Evolutionary conservation across 2,888 invertebrate species (phyloP).

Genomic region (Agrotis puta): DNA sequence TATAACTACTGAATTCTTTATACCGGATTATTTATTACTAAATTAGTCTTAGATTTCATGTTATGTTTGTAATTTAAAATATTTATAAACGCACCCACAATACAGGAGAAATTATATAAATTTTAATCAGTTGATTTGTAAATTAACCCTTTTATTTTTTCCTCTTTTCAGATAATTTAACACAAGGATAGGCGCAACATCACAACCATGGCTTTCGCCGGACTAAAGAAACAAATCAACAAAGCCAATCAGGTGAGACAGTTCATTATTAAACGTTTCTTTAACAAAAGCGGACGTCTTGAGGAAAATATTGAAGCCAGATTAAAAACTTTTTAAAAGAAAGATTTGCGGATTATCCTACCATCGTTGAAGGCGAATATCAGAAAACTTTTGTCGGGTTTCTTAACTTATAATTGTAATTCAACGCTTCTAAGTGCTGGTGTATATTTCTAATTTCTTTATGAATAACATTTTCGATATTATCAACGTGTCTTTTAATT

Average conservation of each 20-base stretch:
- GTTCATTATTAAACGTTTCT: constrained; percentile 52
- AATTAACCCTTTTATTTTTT: constrained; percentile 26
- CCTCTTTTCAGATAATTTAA: constrained; percentile 75
- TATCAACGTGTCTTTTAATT: not conserved
- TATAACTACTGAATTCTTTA: too few species aligned
- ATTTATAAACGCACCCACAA: too few species aligned
- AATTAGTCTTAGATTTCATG: too few species aligned
- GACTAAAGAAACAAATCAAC: constrained; percentile 99
- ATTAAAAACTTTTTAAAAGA: constrained; percentile 74
- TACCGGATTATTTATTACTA: too few species aligned
- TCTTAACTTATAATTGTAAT: constrained; percentile 37
- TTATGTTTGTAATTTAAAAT: too few species aligned
- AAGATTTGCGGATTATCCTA: constrained; percentile 67
- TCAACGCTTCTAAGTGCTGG: constrained; percentile 23
- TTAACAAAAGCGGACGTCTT: constrained; percentile 48
- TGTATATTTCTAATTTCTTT: constrained; percentile 12
- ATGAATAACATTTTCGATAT: constrained; percentile 6
- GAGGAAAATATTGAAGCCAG: constrained; percentile 62
- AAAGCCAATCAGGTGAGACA: constrained; percentile 98
- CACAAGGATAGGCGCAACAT: constrained; percentile 69
- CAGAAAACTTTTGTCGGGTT: constrained; percentile 62
- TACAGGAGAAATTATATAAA: not conserved
- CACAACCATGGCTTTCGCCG: constrained; percentile 98
- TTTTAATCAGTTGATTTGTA: not conserved
- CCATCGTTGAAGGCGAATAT: constrained; percentile 62